Base-by-base conservation (phyloP, 2,888 invertebrate genomes). In the Caenorhabditis plicata region DNA sequence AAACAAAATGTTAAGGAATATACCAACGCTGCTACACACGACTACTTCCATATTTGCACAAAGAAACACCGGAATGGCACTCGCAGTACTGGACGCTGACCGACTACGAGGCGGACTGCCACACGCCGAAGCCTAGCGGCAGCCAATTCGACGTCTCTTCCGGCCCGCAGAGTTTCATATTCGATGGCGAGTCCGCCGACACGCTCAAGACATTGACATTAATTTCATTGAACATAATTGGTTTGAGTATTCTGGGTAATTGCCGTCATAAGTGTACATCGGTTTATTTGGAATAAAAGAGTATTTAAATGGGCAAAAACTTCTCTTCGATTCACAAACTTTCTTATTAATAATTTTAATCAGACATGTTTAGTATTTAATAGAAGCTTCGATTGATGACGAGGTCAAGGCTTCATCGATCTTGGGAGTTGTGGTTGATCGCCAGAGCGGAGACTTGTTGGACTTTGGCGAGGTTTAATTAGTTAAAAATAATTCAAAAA, bases 1-100 rank as follows among this genome's bases (percentile, higher is more conserved):
- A n/a, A n/a, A n/a, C n/a, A n/a, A n/a, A 4, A 26, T 29, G 29
- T 57, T 46, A 43, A 77, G 78, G 78, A 20, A 69, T 78, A 44
- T 78, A 78, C 51, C 75, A 75, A 20, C 74, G 77, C 15, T 68
- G 65, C 47, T 78, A 78, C 63, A 72, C 74, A 17, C 67, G 70
- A 19, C 64, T 78, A 31, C 58, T 78, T 20, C 65, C 67, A 9
- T 70, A 74, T 40, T 73, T 77, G 36, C 75, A 78, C 53, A 63
- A 61, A 44, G 69, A 71, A 47, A 78, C 78, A 19, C 68, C 76
- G n/a, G 67, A 72, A 47, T 72, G 73, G 64, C 78, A 78, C 40
- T 53, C 66, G 23, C 73, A 71, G 32, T 78, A 75, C 44, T 78
- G 78, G 78, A 67, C 71, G 19, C 58, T 77, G 4, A 64, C 67